Evolutionary conservation across 1,140 invertebrate genomes (phyloP).

Genomic region (Drosophila bifasciata): DNA sequence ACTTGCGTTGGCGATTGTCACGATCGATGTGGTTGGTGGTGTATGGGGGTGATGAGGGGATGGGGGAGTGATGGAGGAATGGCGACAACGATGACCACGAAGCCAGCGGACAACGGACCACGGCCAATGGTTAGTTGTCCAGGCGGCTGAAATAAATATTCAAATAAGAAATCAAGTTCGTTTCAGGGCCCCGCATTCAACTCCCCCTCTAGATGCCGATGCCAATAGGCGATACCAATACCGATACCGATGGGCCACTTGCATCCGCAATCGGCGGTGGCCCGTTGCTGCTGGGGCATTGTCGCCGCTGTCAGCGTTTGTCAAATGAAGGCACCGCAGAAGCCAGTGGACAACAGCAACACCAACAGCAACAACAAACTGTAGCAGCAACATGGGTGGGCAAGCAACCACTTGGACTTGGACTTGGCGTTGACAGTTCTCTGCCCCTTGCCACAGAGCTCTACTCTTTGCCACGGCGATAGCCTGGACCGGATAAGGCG

Average conservation of each 20-base stretch:
- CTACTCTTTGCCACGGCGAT: slow-evolving; percentile 30
- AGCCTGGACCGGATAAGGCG: slow-evolving; percentile 71
- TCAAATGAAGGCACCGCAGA: slow-evolving; percentile 66
- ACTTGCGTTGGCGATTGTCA: slow-evolving; percentile 82
- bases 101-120: too few relatives aligned
- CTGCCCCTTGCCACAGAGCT: slow-evolving; percentile 27
- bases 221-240: slow-evolving; percentile 45
- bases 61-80: background rate
- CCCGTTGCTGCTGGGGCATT: slow-evolving; percentile 49
- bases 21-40: slow-evolving; percentile 59
- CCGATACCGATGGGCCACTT: slow-evolving; percentile 32
- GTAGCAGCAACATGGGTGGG: slow-evolving; percentile 62
- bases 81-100: slow-evolving; percentile 44
- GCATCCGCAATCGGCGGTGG: slow-evolving; percentile 49
- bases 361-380: too few relatives aligned
- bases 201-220: background rate
- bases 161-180: slow-evolving; percentile 78
- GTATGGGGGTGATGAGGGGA: background rate
- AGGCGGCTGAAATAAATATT: slow-evolving; percentile 75
- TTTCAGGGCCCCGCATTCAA: background rate
- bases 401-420: slow-evolving; percentile 36
- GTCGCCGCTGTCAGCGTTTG: slow-evolving; percentile 80
- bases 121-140: slow-evolving; percentile 12
- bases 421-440: slow-evolving; percentile 68
- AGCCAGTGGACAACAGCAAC: slow-evolving; percentile 49